Base-by-base conservation (phyloP, 1,140 invertebrate species). In the Capitella teleta region DNA sequence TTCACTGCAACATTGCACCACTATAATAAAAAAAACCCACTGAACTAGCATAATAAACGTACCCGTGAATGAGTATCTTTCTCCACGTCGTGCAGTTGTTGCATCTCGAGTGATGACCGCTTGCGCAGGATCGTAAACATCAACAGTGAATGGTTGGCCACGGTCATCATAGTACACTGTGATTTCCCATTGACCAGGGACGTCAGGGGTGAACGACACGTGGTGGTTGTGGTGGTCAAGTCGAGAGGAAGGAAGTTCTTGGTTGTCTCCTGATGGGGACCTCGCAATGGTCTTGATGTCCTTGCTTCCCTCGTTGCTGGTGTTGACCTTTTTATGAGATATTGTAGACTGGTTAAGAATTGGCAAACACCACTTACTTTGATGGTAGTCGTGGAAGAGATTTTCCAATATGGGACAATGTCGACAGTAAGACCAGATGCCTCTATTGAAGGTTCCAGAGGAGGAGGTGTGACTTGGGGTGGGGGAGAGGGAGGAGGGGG, bases 1-100 rank as follows among this genome's bases (percentile, higher is more conserved):
- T 47, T 32, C 28, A 47, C 45, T 47, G 45, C 19, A 47, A 45
- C 21, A 45, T 18, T 18, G 2, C 38, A 14, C 5, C n/a, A n/a
- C n/a, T n/a, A n/a, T n/a, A n/a, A n/a, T n/a, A n/a, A n/a, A n/a
- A n/a, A n/a, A n/a, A n/a, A n/a, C n/a, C n/a, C n/a, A n/a, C n/a
- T n/a, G n/a, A n/a, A n/a, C n/a, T n/a, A n/a, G n/a, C n/a, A n/a
- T n/a, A n/a, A n/a, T n/a, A n/a, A n/a, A n/a, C n/a, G n/a, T n/a
- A n/a, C n/a, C n/a, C n/a, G n/a, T n/a, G n/a, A n/a, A n/a, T n/a
- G n/a, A n/a, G n/a, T n/a, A n/a, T n/a, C n/a, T n/a, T n/a, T n/a
- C n/a, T n/a, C n/a, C n/a, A n/a, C n/a, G n/a, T n/a, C n/a, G n/a
- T n/a, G n/a, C n/a, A n/a, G n/a, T n/a, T n/a, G n/a, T n/a, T n/a